Evolutionary conservation across 2,888 invertebrate genomes (phyloP).

Genomic region (Rhyacophila evoluta): DNA sequence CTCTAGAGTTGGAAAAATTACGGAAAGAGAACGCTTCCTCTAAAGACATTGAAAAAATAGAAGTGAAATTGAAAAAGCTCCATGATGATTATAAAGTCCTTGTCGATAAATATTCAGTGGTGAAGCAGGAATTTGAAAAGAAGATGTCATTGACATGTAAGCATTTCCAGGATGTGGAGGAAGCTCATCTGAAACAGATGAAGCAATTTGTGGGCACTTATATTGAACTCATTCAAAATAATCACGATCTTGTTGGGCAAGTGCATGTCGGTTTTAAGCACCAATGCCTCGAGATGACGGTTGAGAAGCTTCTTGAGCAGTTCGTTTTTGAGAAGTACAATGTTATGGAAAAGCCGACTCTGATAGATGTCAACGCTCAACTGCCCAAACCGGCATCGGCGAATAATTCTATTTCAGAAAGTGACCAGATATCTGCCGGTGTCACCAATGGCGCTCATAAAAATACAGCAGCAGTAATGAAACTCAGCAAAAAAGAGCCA

Average conservation of each 20-base stretch:
- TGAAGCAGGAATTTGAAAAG: constrained; percentile 94
- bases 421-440: constrained; percentile 65
- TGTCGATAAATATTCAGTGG: constrained; percentile 91
- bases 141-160: constrained; percentile 95
- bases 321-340: constrained; percentile 94
- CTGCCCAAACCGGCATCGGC: constrained; percentile 67
- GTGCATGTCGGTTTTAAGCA: constrained; percentile 94
- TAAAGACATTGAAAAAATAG: constrained; percentile 94
- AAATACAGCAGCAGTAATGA: constrained; percentile 62
- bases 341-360: constrained; percentile 93
- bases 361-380: constrained; percentile 65
- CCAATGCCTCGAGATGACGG: constrained; percentile 91
- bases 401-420: constrained; percentile 69
- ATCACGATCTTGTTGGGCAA: constrained; percentile 91
- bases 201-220: constrained; percentile 93
- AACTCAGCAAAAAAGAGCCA: constrained; percentile 75
- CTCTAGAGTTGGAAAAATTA: constrained; percentile 89
- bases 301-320: constrained; percentile 91
- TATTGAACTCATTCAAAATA: constrained; percentile 87
- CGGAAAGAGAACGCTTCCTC: constrained; percentile 90
- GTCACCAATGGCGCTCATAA: constrained; percentile 69
- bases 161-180: constrained; percentile 96
- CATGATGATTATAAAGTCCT: constrained; percentile 94
- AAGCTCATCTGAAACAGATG: constrained; percentile 93
- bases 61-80: constrained; percentile 90